These are phyloP conservation scores for Xenus cinereus DNA, from an alignment of 2,113 vertebrate species.

Conservation along the genomic window DNA sequence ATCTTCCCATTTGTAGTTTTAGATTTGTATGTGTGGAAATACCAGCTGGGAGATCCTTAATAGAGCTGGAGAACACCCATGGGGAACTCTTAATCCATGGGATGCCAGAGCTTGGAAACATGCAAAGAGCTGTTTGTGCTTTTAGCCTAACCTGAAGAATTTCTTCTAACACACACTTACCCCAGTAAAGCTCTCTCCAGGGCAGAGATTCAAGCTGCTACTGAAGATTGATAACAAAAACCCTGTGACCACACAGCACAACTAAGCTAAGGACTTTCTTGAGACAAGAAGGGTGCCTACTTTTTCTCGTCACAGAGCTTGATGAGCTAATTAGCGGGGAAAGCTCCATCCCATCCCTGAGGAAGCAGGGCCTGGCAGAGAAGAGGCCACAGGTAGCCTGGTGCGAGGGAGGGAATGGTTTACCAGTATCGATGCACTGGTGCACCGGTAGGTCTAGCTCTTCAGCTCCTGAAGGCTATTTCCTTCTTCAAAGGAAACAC, in stretches of 20 bases:
- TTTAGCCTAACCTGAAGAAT: not conserved
- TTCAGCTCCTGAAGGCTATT: not conserved
- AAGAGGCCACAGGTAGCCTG: rapidly evolving
- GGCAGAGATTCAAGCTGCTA: not conserved
- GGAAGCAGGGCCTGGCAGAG: not conserved
- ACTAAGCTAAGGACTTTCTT: not conserved
- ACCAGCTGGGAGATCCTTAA: not conserved
- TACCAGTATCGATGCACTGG: rapidly evolving
- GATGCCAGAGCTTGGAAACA: not conserved
- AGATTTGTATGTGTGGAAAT: not conserved
- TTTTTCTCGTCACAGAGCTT: not conserved
- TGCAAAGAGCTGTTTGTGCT: not conserved
- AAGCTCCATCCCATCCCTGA: not conserved
- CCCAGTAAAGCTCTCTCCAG: not conserved
- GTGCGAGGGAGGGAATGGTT: not conserved
- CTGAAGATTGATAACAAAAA: not conserved
- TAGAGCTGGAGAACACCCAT: not conserved
- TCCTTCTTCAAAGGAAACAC: not conserved
- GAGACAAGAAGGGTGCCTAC: not conserved
- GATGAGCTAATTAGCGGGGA: not conserved
- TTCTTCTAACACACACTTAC: not conserved
- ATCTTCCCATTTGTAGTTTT: not conserved
- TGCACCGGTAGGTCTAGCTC: not conserved
- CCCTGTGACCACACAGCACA: not conserved
- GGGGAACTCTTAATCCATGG: not conserved